Base-by-base conservation (phyloP, 2,797 vertebrate species). In the Oophaga sylvatica region DNA sequence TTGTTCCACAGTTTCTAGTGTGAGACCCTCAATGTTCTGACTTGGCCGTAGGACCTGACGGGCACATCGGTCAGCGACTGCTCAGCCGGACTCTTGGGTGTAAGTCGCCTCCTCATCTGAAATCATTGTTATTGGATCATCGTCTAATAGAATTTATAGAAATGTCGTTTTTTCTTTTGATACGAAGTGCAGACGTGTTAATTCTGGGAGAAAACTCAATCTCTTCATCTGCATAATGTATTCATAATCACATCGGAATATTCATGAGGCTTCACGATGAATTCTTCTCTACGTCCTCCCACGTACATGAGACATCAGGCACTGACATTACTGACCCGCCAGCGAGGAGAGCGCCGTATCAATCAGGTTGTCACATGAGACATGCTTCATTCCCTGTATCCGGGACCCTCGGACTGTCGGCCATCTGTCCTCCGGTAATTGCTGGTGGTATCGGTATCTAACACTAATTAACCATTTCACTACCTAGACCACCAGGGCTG, bases 241-340 rank as follows among this genome's bases (percentile, higher is more conserved):
- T 75, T 75, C 17, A 6, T 45, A 75, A 75, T 75, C 12, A 31
- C 22, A 16, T 48, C 71, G 5, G 71, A 75, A 75, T 75, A 75
- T 75, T 75, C 71, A 75, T 75, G 71, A 75, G 20, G 41, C 17
- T 75, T 75, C 71, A 8, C 16, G 35, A 31, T 17, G 17, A 41
- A 45, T 13, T 26, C 65, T 29, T 75, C 29, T 70, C 15, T 31
- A 5, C 12, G 26, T 70, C 31, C 68, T 75, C 71, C 71, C 41
- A 48, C 71, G 45, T 75, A 45, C 41, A 45, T 41, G 70, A 73
- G 70, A 73, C 70, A 73, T 45, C 65, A 68, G 65, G 26, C 65
- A 15, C 13, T 31, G 10, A 31, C 70, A 29, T 67, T n/a, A 73
- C 22, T 35, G 31, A 41, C 35, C 35, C 35, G 35, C 35, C 35